These are phyloP conservation scores for Echinometra lucunter DNA, from an alignment of 53 echinoderm and acorn worm genomes.

Conservation along the genomic window DNA sequence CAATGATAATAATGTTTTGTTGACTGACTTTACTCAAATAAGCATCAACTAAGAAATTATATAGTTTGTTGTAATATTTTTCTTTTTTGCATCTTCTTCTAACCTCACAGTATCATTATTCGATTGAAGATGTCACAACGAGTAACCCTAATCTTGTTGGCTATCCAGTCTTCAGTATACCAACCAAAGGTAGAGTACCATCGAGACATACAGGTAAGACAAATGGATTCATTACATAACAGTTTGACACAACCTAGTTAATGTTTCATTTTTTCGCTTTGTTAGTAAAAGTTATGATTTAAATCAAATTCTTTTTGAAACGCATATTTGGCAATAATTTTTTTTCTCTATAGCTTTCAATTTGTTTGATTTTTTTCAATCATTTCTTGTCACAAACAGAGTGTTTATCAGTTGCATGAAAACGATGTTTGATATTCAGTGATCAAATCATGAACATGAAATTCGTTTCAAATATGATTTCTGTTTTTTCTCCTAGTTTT, in stretches of 20 bases:
- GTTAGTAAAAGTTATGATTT: background rate
- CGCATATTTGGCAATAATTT: too few species aligned
- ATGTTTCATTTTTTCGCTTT: background rate
- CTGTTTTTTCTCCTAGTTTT: background rate
- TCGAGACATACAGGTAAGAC: constrained; percentile 47
- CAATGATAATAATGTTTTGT: too few species aligned
- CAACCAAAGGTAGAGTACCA: constrained; percentile 52
- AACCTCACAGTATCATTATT: constrained; percentile 24
- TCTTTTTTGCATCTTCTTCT: background rate
- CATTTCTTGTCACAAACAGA: too few species aligned
- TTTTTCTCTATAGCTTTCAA: too few species aligned
- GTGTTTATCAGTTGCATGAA: too few species aligned
- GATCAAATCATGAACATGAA: too few species aligned
- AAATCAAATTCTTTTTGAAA: background rate
- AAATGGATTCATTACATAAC: background rate
- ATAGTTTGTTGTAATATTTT: background rate
- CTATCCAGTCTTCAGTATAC: constrained; percentile 60
- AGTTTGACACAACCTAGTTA: background rate
- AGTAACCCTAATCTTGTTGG: constrained; percentile 56
- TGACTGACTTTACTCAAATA: too few species aligned
- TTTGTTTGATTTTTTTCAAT: too few species aligned
- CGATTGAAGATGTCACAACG: constrained; percentile 59
- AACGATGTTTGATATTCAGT: too few species aligned
- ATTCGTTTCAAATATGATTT: background rate
- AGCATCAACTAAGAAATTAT: too few species aligned